Evolutionary conservation across 2,113 vertebrate species (phyloP).

Genomic region (Arenaria interpres): DNA sequence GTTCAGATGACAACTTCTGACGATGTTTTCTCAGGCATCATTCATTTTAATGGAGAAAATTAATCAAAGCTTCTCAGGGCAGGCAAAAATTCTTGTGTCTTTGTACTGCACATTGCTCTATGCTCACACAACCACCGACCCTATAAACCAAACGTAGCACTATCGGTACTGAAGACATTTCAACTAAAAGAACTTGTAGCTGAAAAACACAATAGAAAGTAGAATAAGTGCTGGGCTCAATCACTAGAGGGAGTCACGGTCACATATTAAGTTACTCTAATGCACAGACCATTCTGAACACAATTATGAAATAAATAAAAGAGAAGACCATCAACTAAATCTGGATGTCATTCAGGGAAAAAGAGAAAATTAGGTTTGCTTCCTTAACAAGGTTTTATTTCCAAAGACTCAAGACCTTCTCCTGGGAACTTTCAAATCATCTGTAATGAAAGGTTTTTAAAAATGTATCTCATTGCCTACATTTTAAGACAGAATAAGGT

Average conservation of each 20-base stretch:
- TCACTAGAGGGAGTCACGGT: slow-evolving; percentile 62
- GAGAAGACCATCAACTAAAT: background rate
- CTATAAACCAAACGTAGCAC: background rate
- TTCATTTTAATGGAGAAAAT: background rate
- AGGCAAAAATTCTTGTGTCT: background rate
- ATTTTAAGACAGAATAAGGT: slow-evolving; percentile 35
- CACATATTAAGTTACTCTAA: slow-evolving; percentile 23
- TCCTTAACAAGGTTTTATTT: slow-evolving; percentile 13
- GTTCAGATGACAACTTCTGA: background rate
- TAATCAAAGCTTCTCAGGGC: background rate
- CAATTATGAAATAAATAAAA: slow-evolving; percentile 6
- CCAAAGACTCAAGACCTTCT: background rate
- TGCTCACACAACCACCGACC: background rate
- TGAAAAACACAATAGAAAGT: background rate
- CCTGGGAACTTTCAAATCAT: slow-evolving; percentile 24
- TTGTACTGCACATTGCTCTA: background rate
- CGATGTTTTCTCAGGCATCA: background rate
- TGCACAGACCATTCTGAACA: background rate
- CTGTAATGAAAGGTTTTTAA: slow-evolving; percentile 6
- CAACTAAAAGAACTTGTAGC: background rate
- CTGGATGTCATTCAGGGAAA: background rate
- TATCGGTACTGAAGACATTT: background rate
- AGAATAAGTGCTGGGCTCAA: slow-evolving; percentile 7
- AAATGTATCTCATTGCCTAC: background rate
- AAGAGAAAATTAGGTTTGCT: slow-evolving; percentile 46